Conservation (phyloP, 1,140 invertebrate genomes). For the Subanguina moxae region DNA sequence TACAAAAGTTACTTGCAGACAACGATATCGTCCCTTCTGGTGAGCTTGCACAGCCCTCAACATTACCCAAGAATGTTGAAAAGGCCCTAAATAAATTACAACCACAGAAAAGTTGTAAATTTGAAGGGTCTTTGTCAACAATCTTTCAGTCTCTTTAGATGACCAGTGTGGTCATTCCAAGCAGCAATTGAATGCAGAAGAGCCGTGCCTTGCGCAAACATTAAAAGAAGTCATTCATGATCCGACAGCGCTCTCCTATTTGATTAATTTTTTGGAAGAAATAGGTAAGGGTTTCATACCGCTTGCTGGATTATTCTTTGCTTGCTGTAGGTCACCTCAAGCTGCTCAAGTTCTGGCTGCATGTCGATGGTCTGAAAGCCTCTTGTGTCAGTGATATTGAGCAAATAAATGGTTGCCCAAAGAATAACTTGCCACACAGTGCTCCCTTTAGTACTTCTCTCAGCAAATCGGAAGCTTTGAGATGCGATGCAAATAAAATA, state of each 20-base stretch:
- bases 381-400: no score
- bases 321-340: not conserved
- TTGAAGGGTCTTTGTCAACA: no score
- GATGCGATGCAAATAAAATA: conserved; percentile 1
- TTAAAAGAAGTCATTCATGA: not conserved
- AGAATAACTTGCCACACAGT: not conserved
- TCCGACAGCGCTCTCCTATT: conserved; percentile 5
- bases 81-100: no score
- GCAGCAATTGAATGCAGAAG: not conserved
- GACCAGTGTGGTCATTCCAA: no score
- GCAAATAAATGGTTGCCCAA: no score
- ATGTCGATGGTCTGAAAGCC: not conserved
- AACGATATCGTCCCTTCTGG: no score
- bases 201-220: not conserved
- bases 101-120: no score
- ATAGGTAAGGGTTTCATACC: not conserved
- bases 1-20: no score
- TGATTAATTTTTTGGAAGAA: conserved; percentile 13
- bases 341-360: conserved; percentile 7
- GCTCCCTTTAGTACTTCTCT: not conserved
- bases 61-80: no score
- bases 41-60: no score
- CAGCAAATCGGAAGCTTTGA: not conserved
- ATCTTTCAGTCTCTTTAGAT: no score
- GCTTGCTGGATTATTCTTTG: not conserved